Evolutionary conservation across 1,140 invertebrate species (phyloP), one percentile per base, ranked within the genome.

Genomic region (Drosophila burlai): DNA sequence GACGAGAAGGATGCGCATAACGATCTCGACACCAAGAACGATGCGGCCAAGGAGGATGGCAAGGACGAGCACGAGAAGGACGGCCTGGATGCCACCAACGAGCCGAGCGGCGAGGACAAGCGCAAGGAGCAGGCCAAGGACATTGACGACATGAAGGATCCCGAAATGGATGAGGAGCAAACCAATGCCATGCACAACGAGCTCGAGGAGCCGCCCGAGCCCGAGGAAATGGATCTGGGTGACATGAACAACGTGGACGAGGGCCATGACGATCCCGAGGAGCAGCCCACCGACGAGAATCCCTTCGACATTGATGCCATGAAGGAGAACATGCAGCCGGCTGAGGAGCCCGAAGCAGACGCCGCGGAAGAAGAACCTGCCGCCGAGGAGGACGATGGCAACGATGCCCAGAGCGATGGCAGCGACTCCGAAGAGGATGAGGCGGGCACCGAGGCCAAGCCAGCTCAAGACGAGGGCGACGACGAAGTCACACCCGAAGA

Each of bases 111-210:
- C 8, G 82, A 93, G 16, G 90, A 92, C 18, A 92, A 93, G 31
- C 83, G 84, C 21, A 93, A 92, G 54, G 79, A 92, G 54, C 83
- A 92, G 58, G 90, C 91, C 24, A 82, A 92, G 47, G 92, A 92
- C 57, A 92, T 93, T 60, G 87, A 93, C 36, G 87, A 94, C 10
- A 92, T 97, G 93, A 95, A 97, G 55, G 97, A 98, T 73, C 94
- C 94, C 5, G 96, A 97, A 87, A 91, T 95, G 74, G 96, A 97
- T 92, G 97, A 98, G 85, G 96, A 98, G 91, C 97, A 98, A 93
- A 94, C 96, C 1, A 97, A 98, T 95, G 97, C 97, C 24, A 96
- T 97, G 92, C 97, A 98, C 92, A 97, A 96, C 34, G 96, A 97
- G 43, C 94, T 96, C 60, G 94, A 95, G 82, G 95, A 96, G 72